A percentile compares a stretch with the other conserved stretches of the same genome.
phyloP scores from a whole-genome alignment of 2,113 vertebrate species.

The Carlito syrichta region DNA sequence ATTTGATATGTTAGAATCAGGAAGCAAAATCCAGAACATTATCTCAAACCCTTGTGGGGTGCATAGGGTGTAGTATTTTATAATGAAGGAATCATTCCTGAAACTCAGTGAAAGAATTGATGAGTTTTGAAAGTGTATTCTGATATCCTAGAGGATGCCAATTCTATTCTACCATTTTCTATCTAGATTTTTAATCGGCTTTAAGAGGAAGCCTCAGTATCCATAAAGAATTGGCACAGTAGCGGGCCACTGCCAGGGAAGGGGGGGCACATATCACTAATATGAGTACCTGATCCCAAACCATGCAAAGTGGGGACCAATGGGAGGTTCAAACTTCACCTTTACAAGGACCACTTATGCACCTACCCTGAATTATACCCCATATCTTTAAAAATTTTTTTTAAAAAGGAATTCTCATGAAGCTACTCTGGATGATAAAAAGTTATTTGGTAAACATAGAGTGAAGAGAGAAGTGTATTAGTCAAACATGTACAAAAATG shows the following conservation, averaged over 20 bases:
- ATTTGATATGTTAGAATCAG: not conserved
- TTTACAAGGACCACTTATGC: no score
- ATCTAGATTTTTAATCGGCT: not conserved
- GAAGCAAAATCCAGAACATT: not conserved
- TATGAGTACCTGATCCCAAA: no score
- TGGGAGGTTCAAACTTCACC: no score
- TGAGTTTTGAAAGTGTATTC: not conserved
- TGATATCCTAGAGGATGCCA: not conserved
- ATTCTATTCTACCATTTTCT: not conserved
- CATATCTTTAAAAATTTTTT: no score
- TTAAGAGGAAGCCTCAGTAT: not conserved
- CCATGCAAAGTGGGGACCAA: no score
- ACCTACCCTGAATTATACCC: no score
- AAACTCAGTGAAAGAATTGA: not conserved
- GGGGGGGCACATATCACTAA: no score
- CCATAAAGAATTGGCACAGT: not conserved
- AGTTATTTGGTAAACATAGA: not conserved
- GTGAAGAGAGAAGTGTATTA: not conserved
- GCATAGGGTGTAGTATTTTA: not conserved
- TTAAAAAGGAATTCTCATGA: no score
- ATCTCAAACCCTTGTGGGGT: not conserved
- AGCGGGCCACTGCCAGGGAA: no score
- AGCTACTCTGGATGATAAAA: not conserved
- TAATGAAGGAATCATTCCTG: not conserved
- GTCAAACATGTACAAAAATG: not conserved